Percentiles rank a stretch among this genome's conserved stretches.
phyloP scores from a whole-genome alignment of 64 coral and sea anemone species.

The Exaiptasia diaphana region DNA sequence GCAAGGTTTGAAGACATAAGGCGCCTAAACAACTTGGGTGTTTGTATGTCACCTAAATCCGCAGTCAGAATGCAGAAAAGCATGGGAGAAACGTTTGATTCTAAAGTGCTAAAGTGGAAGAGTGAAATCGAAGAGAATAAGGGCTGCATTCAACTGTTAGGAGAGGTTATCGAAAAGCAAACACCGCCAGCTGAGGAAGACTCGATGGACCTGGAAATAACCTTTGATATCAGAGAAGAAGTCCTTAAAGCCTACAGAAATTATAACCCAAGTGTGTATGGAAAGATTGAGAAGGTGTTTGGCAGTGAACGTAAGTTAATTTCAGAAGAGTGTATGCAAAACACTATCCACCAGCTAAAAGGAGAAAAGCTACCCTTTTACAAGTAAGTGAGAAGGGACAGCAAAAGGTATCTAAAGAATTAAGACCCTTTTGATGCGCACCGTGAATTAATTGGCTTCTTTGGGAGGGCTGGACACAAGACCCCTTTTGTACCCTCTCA shows the following conservation, averaged over 20 bases:
- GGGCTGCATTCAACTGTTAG: neutral
- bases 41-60: slow-evolving; percentile 24
- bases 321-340: neutral
- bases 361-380: neutral
- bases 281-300: neutral
- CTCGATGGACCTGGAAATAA: neutral
- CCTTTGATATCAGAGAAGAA: neutral
- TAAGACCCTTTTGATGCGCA: too few relatives aligned
- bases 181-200: neutral
- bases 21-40: neutral
- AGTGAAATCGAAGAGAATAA: slow-evolving; percentile 3
- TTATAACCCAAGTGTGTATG: neutral
- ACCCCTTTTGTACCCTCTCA: too few relatives aligned
- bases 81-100: neutral
- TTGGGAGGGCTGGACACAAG: too few relatives aligned
- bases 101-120: slow-evolving; percentile 13
- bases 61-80: neutral
- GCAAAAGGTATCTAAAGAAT: too few relatives aligned
- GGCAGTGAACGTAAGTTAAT: neutral
- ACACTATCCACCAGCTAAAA: neutral
- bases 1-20: slow-evolving; percentile 5
- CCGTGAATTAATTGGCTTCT: too few relatives aligned
- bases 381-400: neutral
- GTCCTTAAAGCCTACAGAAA: neutral
- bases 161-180: slow-evolving; percentile 13